Evolutionary conservation across 2,113 vertebrate genomes (phyloP).

Genomic region (Syrmaticus mikado): DNA sequence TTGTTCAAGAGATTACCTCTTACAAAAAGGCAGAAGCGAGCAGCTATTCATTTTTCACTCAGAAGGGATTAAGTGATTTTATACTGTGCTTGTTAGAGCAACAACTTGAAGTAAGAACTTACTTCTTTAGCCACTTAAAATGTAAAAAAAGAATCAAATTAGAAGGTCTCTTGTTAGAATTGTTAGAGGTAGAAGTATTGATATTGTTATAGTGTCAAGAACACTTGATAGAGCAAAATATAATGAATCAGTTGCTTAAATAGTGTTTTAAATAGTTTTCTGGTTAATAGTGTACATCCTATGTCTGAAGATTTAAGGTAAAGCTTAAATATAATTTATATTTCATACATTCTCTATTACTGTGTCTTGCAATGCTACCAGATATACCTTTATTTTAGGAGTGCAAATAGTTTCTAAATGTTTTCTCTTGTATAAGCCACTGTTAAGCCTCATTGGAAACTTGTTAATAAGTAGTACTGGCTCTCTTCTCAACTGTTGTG

Average conservation of each 20-base stretch:
- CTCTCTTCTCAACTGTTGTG: background rate
- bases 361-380: background rate
- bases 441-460: background rate
- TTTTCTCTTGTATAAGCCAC: constrained; percentile 30
- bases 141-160: background rate
- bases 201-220: background rate
- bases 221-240: background rate
- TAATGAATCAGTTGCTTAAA: background rate
- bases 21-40: constrained; percentile 8
- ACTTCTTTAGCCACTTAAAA: constrained; percentile 5
- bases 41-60: background rate
- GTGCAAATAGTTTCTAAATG: constrained; percentile 41
- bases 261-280: background rate
- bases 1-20: background rate
- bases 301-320: constrained; percentile 10
- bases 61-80: constrained; percentile 1
- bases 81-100: constrained; percentile 4
- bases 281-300: background rate
- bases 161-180: background rate
- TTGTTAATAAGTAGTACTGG: background rate
- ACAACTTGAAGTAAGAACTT: background rate
- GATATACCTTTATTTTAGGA: constrained; percentile 29
- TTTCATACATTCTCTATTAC: constrained; percentile 1
- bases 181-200: background rate
- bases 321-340: background rate